phyloP scores from a whole-genome alignment of 2,888 invertebrate genomes.

The Tricholauxania praeusta region DNA sequence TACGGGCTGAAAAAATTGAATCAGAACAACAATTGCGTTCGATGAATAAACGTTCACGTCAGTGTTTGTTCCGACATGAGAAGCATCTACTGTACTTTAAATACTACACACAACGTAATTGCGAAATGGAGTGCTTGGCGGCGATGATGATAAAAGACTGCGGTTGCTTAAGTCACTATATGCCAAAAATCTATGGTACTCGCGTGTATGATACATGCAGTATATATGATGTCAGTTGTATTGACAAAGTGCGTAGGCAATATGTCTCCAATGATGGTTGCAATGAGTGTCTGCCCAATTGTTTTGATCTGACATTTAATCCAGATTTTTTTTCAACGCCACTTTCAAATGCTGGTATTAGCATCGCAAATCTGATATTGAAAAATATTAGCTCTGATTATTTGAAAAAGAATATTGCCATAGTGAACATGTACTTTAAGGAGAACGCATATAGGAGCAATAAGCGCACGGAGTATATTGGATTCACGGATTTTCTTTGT shows the following conservation, averaged over 20 bases:
- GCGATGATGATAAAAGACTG: constrained; percentile 71
- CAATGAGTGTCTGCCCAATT: constrained; percentile 76
- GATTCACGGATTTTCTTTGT: constrained; percentile 85
- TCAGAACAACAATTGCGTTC: constrained; percentile 53
- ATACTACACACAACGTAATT: constrained; percentile 82
- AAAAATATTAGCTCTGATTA: constrained; percentile 49
- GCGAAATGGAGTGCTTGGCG: constrained; percentile 83
- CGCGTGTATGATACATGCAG: constrained; percentile 78
- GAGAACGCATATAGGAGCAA: constrained; percentile 78
- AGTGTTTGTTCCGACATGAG: constrained; percentile 80
- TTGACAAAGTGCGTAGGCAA: constrained; percentile 51
- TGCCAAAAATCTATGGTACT: constrained; percentile 73
- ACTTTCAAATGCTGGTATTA: constrained; percentile 58
- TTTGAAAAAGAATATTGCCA: constrained; percentile 73
- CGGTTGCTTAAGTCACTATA: constrained; percentile 60
- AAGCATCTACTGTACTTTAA: constrained; percentile 74
- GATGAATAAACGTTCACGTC: constrained; percentile 65
- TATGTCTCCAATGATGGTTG: constrained; percentile 23
- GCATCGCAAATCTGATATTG: constrained; percentile 39
- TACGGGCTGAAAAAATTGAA: constrained; percentile 56
- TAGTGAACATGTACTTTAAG: constrained; percentile 80
- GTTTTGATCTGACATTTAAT: constrained; percentile 78
- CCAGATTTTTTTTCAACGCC: constrained; percentile 73
- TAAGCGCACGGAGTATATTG: constrained; percentile 82
- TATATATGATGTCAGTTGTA: constrained; percentile 75